These are phyloP conservation scores for Nomada fucata DNA, from an alignment of 2,888 invertebrate genomes.

Conservation along the genomic window DNA sequence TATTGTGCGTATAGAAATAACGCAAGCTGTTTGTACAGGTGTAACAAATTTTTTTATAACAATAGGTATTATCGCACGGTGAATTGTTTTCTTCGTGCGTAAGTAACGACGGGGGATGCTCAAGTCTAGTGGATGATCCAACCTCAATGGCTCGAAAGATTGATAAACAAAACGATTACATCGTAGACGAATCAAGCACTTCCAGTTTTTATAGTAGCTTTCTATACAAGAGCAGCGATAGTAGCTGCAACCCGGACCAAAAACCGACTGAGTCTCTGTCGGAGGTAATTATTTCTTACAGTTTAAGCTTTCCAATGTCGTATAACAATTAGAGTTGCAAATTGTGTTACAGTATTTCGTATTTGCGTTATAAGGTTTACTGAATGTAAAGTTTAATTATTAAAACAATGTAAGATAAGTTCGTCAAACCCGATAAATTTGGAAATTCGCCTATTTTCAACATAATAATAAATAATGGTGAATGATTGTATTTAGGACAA, in stretches of 20 bases:
- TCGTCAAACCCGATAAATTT: not conserved
- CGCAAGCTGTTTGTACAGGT: not conserved
- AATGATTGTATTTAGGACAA: conserved; percentile 28
- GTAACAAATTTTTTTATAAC: not conserved
- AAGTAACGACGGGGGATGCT: conserved; percentile 75
- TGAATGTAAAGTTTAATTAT: no score
- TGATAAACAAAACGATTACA: conserved; percentile 67
- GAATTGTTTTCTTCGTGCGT: conserved; percentile 75
- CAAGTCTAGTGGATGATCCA: conserved; percentile 61
- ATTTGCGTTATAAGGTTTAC: not conserved
- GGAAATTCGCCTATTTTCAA: not conserved
- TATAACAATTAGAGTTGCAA: not conserved
- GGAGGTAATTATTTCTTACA: conserved; percentile 49
- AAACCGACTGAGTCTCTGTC: conserved; percentile 47
- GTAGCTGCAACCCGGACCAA: conserved; percentile 74
- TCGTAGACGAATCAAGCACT: conserved; percentile 78
- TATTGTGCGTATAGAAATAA: not conserved
- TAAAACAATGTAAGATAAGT: not conserved
- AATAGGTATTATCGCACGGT: conserved; percentile 74
- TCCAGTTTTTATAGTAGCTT: conserved; percentile 82
- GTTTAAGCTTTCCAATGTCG: not conserved
- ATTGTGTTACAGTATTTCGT: no score
- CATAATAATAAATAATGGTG: not conserved
- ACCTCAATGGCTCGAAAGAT: conserved; percentile 56
- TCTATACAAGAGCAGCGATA: conserved; percentile 78